Evolutionary conservation across 2,113 vertebrate genomes (phyloP).

Genomic region (Antidorcas marsupialis): DNA sequence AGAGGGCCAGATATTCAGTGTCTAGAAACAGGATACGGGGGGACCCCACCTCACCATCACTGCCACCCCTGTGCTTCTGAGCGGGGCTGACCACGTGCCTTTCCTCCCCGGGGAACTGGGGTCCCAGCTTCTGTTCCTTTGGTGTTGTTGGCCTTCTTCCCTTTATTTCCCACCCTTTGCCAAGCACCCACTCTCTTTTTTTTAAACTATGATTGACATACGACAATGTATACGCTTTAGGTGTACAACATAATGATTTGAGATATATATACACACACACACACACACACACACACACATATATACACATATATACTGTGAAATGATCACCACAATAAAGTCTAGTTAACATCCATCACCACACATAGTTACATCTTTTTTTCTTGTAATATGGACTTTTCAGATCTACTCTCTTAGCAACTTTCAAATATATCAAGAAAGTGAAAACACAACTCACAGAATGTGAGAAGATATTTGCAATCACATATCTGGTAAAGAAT

Average conservation of each 20-base stretch:
- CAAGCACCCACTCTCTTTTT: background rate
- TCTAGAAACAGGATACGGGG: slow-evolving; percentile 22
- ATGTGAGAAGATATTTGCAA: background rate
- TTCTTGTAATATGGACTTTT: background rate
- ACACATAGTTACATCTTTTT: background rate
- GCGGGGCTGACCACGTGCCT: background rate
- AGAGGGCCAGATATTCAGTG: slow-evolving; percentile 34
- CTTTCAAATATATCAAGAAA: background rate
- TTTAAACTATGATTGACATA: background rate
- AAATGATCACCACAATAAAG: background rate
- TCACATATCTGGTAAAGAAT: background rate
- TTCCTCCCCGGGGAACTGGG: background rate
- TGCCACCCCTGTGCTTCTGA: background rate
- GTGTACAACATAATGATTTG: background rate
- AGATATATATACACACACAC: background rate
- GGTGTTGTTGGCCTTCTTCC: background rate
- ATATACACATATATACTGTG: background rate
- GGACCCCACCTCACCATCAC: background rate
- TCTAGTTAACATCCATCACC: background rate
- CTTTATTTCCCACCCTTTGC: background rate
- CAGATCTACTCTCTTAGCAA: background rate
- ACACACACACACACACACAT: background rate
- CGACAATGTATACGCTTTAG: background rate
- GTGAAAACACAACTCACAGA: background rate
- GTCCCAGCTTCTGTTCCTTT: background rate